These are phyloP conservation scores for Syngnathus scovelli DNA, from an alignment of 2,113 vertebrate species.

Conservation along the genomic window DNA sequence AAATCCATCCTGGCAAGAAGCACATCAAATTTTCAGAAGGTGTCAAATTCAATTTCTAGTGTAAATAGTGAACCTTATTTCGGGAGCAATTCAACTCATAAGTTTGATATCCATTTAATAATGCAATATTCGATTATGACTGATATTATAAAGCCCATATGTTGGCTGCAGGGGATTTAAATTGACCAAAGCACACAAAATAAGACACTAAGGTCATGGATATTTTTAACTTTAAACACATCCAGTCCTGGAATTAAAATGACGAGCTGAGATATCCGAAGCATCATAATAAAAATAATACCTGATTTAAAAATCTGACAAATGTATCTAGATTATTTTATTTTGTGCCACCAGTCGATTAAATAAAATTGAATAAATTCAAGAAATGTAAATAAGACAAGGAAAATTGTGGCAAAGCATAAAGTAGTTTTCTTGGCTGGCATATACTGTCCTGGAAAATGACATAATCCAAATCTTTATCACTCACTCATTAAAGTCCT, in stretches of 20 bases:
- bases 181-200: not conserved
- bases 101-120: constrained; percentile 28
- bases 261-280: not conserved
- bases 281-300: not conserved
- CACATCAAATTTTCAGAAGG: constrained; percentile 49
- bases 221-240: not conserved
- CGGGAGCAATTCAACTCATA: not conserved
- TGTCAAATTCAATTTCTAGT: constrained; percentile 36
- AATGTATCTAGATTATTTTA: too few species aligned
- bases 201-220: not conserved
- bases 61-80: constrained; percentile 41
- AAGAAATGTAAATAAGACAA: not conserved
- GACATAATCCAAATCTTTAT: not conserved
- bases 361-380: too few species aligned
- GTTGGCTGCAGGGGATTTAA: not conserved
- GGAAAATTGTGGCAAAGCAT: not conserved
- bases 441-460: not conserved
- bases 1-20: constrained; percentile 8
- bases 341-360: too few species aligned
- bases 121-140: constrained; percentile 23
- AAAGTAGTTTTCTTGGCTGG: not conserved
- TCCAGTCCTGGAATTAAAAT: not conserved
- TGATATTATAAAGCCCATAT: constrained; percentile 5
- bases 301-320: not conserved
- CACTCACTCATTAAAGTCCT: not conserved